phyloP scores from a whole-genome alignment of 2,797 vertebrate species.

The Fistularia tabacaria region DNA sequence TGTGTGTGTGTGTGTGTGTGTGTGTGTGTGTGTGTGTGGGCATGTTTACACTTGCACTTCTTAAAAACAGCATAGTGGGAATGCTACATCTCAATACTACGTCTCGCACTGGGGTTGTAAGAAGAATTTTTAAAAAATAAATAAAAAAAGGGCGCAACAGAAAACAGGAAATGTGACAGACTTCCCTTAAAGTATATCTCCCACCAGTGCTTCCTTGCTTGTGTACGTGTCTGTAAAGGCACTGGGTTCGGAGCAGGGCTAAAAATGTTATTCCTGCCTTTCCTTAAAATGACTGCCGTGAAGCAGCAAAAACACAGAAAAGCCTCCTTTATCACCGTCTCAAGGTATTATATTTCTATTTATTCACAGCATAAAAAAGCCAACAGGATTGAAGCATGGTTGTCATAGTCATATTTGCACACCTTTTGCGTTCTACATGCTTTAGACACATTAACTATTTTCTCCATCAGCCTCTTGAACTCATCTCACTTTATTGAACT shows the following conservation, averaged over 20 bases:
- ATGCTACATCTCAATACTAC: not conserved
- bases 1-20: no score
- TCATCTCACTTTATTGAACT: conserved; percentile 13
- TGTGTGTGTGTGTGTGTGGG: no score
- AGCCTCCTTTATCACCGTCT: no score
- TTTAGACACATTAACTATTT: conserved; percentile 11
- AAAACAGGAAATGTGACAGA: conserved; percentile 46
- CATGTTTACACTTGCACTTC: no score
- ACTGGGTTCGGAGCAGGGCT: not conserved
- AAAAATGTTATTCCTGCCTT: not conserved
- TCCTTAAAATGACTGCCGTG: no score
- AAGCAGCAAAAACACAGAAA: no score
- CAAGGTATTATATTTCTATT: no score
- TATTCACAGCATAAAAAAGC: no score
- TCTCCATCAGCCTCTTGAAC: conserved; percentile 15
- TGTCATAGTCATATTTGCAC: no score
- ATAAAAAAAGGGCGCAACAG: conserved; percentile 29
- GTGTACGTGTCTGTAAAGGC: conserved; percentile 14
- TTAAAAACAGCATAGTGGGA: no score
- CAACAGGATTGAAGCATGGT: no score
- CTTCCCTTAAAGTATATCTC: conserved; percentile 36
- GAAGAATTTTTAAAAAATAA: not conserved
- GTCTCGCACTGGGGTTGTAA: not conserved
- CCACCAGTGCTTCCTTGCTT: conserved; percentile 1
- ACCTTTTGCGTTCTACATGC: no score